Evolutionary conservation across 2,888 invertebrate genomes (phyloP).

Genomic region (Spodoptera picta): DNA sequence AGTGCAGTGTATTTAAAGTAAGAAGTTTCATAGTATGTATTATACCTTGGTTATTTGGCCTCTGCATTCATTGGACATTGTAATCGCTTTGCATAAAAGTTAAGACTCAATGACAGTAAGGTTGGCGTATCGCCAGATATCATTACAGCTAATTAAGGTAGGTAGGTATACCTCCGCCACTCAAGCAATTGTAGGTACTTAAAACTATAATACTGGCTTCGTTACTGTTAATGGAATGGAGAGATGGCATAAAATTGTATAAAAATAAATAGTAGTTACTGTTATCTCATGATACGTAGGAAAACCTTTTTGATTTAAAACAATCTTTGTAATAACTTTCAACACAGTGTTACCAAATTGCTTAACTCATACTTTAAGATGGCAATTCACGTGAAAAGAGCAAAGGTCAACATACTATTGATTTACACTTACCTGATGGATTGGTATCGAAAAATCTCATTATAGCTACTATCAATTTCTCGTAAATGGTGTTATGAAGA

Average conservation of each 20-base stretch:
- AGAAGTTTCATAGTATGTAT: background rate
- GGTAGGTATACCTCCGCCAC: background rate
- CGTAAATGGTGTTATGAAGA: constrained; percentile 93
- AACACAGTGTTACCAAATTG: too few relatives aligned
- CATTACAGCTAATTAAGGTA: constrained; percentile 11
- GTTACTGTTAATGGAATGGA: constrained; percentile 1
- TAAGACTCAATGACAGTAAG: background rate
- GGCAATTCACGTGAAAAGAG: background rate
- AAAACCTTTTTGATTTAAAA: too few relatives aligned
- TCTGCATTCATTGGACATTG: background rate
- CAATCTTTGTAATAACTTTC: too few relatives aligned
- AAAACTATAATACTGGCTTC: background rate
- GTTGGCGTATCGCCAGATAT: constrained; percentile 23
- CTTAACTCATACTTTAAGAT: too few relatives aligned
- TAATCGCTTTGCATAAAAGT: constrained; percentile 8
- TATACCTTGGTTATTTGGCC: background rate
- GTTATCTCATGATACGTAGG: too few relatives aligned
- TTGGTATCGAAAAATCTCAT: constrained; percentile 94
- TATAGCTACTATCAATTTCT: constrained; percentile 90
- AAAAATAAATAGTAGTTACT: too few relatives aligned
- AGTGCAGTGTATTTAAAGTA: constrained; percentile 8
- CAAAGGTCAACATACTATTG: background rate
- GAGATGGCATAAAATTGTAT: too few relatives aligned
- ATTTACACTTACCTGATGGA: constrained; percentile 90
- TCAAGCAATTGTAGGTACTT: background rate